Evolutionary conservation across 2,797 vertebrate genomes (phyloP).

Genomic region (Bucorvus abyssinicus): DNA sequence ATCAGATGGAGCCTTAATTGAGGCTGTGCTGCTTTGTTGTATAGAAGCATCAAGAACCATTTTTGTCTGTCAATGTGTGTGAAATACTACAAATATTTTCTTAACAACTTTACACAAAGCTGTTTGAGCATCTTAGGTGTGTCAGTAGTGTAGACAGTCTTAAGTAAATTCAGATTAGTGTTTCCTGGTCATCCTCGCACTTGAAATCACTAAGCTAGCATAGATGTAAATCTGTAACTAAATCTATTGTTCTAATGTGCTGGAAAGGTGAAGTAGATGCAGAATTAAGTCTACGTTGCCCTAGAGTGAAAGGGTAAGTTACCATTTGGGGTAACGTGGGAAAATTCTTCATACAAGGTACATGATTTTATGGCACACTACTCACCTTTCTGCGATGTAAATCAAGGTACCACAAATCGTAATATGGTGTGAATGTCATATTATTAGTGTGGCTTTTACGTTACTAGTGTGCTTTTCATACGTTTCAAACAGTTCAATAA

Average conservation of each 20-base stretch:
- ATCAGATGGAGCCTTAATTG: constrained; percentile 74
- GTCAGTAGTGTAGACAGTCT: constrained; percentile 59
- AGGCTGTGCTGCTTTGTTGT: constrained; percentile 64
- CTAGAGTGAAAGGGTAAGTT: not conserved
- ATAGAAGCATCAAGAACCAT: constrained; percentile 69
- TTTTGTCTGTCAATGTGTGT: constrained; percentile 71
- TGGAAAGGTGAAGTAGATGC: constrained; percentile 39
- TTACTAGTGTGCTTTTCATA: not conserved
- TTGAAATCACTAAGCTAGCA: constrained; percentile 55
- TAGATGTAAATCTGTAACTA: constrained; percentile 38
- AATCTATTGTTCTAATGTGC: constrained; percentile 32
- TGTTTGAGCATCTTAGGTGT: constrained; percentile 69
- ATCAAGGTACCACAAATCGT: not conserved
- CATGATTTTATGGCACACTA: not conserved
- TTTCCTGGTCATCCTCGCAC: constrained; percentile 19
- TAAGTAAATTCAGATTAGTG: constrained; percentile 69
- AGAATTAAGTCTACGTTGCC: not conserved
- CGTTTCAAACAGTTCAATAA: not conserved
- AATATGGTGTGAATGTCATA: not conserved
- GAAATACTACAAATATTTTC: constrained; percentile 75
- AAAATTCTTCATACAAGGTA: not conserved
- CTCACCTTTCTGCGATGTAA: not conserved
- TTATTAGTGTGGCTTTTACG: not conserved
- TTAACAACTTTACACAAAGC: constrained; percentile 72
- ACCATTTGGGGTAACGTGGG: not conserved